phyloP scores from a whole-genome alignment of 1,140 invertebrate genomes.

The Pachyrhynchus sulphureomaculatus region DNA sequence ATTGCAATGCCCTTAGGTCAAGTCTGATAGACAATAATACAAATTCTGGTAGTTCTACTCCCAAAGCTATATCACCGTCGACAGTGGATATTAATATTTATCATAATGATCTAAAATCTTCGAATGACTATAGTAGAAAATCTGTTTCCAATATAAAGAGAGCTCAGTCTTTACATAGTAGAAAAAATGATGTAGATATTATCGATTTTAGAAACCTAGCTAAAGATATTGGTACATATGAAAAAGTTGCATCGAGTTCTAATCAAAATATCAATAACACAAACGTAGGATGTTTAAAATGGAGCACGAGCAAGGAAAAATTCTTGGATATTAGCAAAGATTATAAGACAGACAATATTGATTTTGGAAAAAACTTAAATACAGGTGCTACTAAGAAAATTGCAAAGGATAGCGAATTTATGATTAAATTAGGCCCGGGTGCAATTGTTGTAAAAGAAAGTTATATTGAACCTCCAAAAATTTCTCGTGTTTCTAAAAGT shows the following conservation, averaged over 20 bases:
- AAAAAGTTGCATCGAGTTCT: conserved; percentile 34
- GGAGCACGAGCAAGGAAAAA: conserved; percentile 45
- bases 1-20: conserved; percentile 29
- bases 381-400: conserved; percentile 30
- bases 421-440: conserved; percentile 42
- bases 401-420: conserved; percentile 26
- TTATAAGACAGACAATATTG: conserved; percentile 34
- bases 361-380: conserved; percentile 34
- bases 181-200: conserved; percentile 24
- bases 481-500: conserved; percentile 52
- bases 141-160: conserved; percentile 35
- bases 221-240: conserved; percentile 34
- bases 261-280: conserved; percentile 27
- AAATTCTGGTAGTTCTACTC: conserved; percentile 10
- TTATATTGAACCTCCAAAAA: conserved; percentile 55
- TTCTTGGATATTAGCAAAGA: conserved; percentile 39
- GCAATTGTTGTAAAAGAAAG: conserved; percentile 53
- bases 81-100: conserved; percentile 30
- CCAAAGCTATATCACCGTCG: conserved; percentile 27
- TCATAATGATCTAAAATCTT: conserved; percentile 30
- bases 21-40: conserved; percentile 22
- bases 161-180: conserved; percentile 24
- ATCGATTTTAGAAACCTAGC: conserved; percentile 31
- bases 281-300: conserved; percentile 39
- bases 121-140: conserved; percentile 24